Evolutionary conservation across 1,140 invertebrate species (phyloP).

Genomic region (Ericerus pela): DNA sequence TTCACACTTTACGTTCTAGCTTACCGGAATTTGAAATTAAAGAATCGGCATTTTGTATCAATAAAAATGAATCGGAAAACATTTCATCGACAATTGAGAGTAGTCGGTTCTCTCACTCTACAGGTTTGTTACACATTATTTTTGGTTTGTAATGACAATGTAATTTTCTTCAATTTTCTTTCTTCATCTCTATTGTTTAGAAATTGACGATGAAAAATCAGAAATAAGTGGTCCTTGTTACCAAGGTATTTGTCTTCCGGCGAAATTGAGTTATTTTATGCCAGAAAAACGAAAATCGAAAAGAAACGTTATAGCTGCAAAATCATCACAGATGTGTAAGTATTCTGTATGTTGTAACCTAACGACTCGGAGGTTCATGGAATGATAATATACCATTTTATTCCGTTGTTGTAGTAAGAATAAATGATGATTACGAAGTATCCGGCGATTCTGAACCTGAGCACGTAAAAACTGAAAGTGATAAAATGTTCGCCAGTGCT

Average conservation of each 20-base stretch:
- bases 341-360: neutral
- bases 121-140: neutral
- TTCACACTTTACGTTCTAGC: neutral
- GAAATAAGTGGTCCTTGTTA: conserved; percentile 36
- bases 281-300: conserved; percentile 28
- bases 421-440: neutral
- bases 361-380: neutral
- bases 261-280: conserved; percentile 49
- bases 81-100: neutral
- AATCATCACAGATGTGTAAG: neutral
- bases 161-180: neutral
- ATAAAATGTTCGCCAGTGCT: neutral
- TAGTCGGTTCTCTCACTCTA: conserved; percentile 1
- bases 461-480: conserved; percentile 3
- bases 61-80: neutral
- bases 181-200: neutral
- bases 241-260: conserved; percentile 64
- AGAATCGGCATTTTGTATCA: neutral
- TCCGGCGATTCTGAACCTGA: conserved; percentile 16
- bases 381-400: neutral
- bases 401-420: neutral
- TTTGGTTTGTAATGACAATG: neutral
- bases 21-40: neutral
- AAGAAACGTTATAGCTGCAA: neutral
- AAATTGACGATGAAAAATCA: conserved; percentile 6